Evolutionary conservation across 2,113 vertebrate genomes (phyloP), one percentile per base, ranked within the genome.

Genomic region (Eidolon helvum): DNA sequence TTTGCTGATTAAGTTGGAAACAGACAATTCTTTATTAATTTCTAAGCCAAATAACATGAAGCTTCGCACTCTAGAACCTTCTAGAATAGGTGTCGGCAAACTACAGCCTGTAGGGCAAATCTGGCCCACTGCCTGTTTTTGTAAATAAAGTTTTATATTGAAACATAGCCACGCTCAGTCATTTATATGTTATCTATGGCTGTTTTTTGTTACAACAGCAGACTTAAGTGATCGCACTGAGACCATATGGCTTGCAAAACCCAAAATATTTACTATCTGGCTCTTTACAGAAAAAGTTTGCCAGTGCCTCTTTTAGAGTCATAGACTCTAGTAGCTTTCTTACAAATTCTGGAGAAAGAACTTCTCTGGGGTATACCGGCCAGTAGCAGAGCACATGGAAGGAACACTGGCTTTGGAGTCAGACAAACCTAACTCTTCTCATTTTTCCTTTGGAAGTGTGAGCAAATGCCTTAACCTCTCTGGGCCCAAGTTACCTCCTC

Each of bases 1-100:
- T 85, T 77, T 95, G 38, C 83, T 91, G 48, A 88, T 95, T 90
- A 82, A 82, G 59, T 69, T 75, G 43, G 75, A 97, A 84, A 71
- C 77, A 40, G 40, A 35, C 19, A 35, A 26, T 84, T 78, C 45
- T 91, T 94, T 78, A 50, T 89, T 86, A 35, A 91, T 63, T 93
- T 92, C 92, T 83, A 89, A 91, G 6, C n/a, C 24, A 71, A 90
- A 35, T 82, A 75, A 92, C 69, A 92, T 35, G 43, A 80, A 93
- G 48, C 45, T 66, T 0, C 61, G 65, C 38, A 68, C 40, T 74
- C 45, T 77, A 87, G 57, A 95, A 88, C 26, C 72, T 92, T 88
- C 45, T 66, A 63, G 59, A 90, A 10, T 21, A 89, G n/a, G 19
- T 3, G 33, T 88, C 26, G 2, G n/a, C 22, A 93, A 48, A 96